phyloP scores from a whole-genome alignment of 2,113 vertebrate genomes.

The Zapornia atra region DNA sequence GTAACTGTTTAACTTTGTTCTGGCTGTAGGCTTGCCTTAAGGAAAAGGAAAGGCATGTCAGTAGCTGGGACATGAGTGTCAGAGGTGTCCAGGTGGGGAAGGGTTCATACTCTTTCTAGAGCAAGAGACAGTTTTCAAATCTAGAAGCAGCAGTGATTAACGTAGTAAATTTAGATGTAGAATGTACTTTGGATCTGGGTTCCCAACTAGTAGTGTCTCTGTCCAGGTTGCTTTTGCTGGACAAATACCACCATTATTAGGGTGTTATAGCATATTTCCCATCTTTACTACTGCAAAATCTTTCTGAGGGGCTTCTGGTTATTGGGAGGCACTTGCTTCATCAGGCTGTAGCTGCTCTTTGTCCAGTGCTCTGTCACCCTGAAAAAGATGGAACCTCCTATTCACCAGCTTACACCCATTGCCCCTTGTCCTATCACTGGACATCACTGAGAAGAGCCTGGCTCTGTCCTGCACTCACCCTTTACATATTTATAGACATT shows the following conservation, averaged over 20 bases:
- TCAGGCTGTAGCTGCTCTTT: neutral
- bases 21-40: neutral
- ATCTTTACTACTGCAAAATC: neutral
- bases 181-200: neutral
- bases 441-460: too few relatives aligned
- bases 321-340: neutral
- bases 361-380: too few relatives aligned
- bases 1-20: neutral
- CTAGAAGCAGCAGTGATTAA: neutral
- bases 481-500: too few relatives aligned
- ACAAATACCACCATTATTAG: rapidly evolving
- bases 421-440: too few relatives aligned
- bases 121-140: neutral
- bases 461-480: too few relatives aligned
- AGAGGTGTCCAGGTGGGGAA: neutral
- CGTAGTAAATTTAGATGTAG: neutral
- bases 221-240: neutral
- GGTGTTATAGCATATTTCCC: neutral
- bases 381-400: too few relatives aligned
- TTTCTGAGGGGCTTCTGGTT: neutral
- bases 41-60: neutral
- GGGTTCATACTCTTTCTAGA: too few relatives aligned
- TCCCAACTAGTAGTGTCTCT: neutral
- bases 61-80: rapidly evolving
- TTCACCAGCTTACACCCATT: too few relatives aligned